Percentiles rank a stretch among this genome's conserved stretches.
Conservation (phyloP, 2,113 vertebrate species). For the Vulpes vulpes region DNA sequence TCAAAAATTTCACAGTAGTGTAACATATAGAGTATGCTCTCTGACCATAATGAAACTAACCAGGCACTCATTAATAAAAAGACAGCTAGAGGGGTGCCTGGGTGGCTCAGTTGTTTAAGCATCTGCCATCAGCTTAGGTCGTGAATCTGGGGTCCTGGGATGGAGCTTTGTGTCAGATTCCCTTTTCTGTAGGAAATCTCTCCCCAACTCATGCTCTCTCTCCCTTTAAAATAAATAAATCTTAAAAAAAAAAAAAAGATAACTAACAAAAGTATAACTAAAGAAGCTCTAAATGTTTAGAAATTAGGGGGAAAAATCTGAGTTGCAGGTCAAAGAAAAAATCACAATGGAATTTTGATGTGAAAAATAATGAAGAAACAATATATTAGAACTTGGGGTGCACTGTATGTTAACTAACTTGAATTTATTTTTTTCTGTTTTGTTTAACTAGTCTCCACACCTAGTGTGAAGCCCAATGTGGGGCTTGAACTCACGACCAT, state of each 20-base stretch:
- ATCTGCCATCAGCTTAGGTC: background rate
- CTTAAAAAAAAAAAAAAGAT: background rate
- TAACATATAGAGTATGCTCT: background rate
- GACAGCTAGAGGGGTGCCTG: background rate
- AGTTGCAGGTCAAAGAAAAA: background rate
- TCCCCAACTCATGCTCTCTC: background rate
- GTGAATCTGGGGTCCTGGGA: background rate
- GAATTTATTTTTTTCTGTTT: background rate
- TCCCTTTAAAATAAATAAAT: background rate
- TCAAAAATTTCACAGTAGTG: background rate
- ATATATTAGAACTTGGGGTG: background rate
- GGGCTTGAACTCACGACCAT: too few species aligned
- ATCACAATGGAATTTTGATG: background rate
- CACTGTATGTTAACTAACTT: background rate
- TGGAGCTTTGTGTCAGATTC: background rate
- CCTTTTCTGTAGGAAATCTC: background rate
- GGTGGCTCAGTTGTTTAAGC: fast-evolving
- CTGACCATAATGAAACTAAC: background rate
- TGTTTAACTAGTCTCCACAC: too few species aligned
- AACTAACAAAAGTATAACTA: background rate
- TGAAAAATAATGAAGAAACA: background rate
- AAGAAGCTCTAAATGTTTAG: background rate
- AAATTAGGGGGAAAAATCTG: background rate
- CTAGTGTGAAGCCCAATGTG: too few species aligned
- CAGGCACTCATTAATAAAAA: background rate